phyloP scores from a whole-genome alignment of 2,888 invertebrate species.

The Hypselothyrea guttata region DNA sequence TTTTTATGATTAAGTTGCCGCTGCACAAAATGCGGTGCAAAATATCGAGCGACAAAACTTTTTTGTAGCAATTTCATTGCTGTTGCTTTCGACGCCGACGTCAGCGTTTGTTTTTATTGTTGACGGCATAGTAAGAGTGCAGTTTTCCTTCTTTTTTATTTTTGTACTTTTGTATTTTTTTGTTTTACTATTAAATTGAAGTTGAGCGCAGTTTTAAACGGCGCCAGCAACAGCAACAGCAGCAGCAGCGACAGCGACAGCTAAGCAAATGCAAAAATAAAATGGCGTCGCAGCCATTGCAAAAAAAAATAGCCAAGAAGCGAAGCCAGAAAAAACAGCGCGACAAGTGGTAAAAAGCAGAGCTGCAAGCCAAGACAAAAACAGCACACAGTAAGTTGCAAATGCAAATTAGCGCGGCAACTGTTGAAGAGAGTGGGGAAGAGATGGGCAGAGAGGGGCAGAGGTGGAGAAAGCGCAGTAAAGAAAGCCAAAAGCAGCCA shows the following conservation, averaged over 20 bases:
- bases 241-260: conserved; percentile 21
- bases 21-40: conserved; percentile 48
- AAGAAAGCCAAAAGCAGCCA: too few relatives aligned
- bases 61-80: conserved; percentile 26
- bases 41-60: conserved; percentile 42
- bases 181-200: conserved; percentile 64
- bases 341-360: neutral
- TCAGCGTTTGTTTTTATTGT: conserved; percentile 40
- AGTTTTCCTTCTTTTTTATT: conserved; percentile 24
- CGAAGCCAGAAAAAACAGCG: neutral
- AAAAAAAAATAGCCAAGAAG: conserved; percentile 4
- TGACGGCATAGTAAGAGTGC: conserved; percentile 38
- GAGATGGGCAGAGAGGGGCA: too few relatives aligned
- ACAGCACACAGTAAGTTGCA: neutral
- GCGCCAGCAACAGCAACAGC: conserved; percentile 14
- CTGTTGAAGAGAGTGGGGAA: too few relatives aligned
- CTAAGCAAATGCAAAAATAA: conserved; percentile 52
- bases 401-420: too few relatives aligned
- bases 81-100: conserved; percentile 32
- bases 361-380: neutral
- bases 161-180: too few relatives aligned
- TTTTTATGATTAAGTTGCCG: conserved; percentile 44
- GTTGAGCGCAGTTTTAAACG: conserved; percentile 62
- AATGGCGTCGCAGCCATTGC: conserved; percentile 31
- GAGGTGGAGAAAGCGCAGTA: too few relatives aligned